These are phyloP conservation scores for Rosalia funebris DNA, from an alignment of 2,888 invertebrate species.

Conservation along the genomic window DNA sequence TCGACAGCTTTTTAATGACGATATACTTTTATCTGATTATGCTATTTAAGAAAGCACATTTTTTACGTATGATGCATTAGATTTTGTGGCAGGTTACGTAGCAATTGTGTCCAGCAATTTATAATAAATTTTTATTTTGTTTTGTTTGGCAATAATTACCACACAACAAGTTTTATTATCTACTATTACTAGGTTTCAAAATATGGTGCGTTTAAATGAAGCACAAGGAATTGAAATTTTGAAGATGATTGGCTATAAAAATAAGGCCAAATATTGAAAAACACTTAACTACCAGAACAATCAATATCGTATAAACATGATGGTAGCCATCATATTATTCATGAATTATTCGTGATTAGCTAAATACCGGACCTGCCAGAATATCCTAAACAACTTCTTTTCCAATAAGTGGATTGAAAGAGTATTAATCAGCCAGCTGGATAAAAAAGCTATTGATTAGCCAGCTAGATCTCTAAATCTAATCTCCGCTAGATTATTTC, in stretches of 20 bases:
- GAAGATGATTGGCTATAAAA: background rate
- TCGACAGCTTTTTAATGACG: too few species aligned
- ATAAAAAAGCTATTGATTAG: background rate
- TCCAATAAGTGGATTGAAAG: background rate
- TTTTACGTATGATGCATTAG: too few species aligned
- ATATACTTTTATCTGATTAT: too few species aligned
- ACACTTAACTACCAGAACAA: background rate
- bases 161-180: too few species aligned
- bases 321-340: background rate
- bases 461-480: background rate
- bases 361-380: too few species aligned
- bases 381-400: background rate
- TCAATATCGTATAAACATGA: background rate
- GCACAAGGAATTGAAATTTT: background rate
- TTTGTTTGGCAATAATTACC: too few species aligned
- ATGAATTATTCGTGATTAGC: background rate
- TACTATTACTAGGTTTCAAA: too few species aligned
- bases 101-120: too few species aligned
- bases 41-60: too few species aligned
- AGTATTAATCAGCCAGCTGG: too few species aligned
- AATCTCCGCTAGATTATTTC: background rate
- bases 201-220: background rate
- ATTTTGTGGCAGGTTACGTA: too few species aligned
- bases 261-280: background rate
- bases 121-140: too few species aligned